These are phyloP conservation scores for Pseudeuparius sepicola DNA, from an alignment of 2,888 invertebrate genomes.

Conservation along the genomic window DNA sequence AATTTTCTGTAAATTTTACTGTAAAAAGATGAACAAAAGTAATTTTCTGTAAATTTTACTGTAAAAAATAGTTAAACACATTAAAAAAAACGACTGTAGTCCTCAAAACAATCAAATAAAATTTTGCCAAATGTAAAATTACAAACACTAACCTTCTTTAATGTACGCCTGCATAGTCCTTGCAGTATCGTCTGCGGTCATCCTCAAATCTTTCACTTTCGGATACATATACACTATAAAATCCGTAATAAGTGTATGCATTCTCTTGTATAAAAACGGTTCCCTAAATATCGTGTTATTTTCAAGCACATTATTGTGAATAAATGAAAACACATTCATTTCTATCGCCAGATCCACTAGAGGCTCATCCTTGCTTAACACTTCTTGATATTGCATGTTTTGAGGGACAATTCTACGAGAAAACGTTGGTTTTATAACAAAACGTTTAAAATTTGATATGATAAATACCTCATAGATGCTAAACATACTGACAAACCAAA, in stretches of 20 bases:
- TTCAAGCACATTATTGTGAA: conserved; percentile 62
- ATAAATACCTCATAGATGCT: too few relatives aligned
- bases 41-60: too few relatives aligned
- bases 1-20: too few relatives aligned
- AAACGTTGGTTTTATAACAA: too few relatives aligned
- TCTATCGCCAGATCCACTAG: conserved; percentile 72
- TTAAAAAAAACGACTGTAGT: too few relatives aligned
- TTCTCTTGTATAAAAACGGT: conserved; percentile 72
- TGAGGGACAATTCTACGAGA: conserved; percentile 50
- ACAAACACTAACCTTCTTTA: conserved; percentile 19
- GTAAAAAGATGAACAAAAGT: too few relatives aligned
- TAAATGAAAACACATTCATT: conserved; percentile 67
- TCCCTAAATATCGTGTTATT: conserved; percentile 58
- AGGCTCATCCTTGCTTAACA: conserved; percentile 68
- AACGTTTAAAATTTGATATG: too few relatives aligned
- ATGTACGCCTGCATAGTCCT: conserved; percentile 55
- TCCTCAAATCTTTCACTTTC: conserved; percentile 74
- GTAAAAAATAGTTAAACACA: too few relatives aligned
- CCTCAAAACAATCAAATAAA: too few relatives aligned
- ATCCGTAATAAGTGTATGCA: conserved; percentile 81
- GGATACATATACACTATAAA: conserved; percentile 89
- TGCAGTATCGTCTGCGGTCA: conserved; percentile 81
- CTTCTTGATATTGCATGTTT: conserved; percentile 43
- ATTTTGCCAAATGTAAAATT: too few relatives aligned
- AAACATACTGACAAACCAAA: conserved; percentile 63